Base-by-base conservation (phyloP, 2,888 invertebrate genomes). In the Herminia tarsipennalis region DNA sequence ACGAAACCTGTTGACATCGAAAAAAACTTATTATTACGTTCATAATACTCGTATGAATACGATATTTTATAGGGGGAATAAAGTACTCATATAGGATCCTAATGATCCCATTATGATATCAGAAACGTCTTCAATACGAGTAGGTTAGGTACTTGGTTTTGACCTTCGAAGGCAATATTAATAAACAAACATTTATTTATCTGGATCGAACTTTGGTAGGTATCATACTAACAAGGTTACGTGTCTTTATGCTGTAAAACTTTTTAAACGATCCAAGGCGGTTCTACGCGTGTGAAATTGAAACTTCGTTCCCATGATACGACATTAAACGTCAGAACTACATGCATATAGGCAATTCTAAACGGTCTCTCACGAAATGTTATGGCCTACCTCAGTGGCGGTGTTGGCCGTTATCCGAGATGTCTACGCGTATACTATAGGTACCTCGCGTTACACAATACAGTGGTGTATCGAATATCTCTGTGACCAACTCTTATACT, bases 361-460 rank as follows among this genome's bases (percentile, higher is more conserved):
- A 74, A 73, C 56, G 74, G 72, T 80, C 74, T 82, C 81, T 81
- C 86, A 85, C 82, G 82, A 76, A 65, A 66, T 47, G 57, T 65
- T 72, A 66, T 73, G 70, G 76, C 78, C 82, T 83, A 81, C 86
- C 80, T 77, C 86, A 87, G 86, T 79, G 86, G 87, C 83, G 48
- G 40, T 73, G 53, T 63, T 53, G 52, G 66, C 72, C 73, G 76
- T 75, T 81, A 83, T 78, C 70, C 65, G 73, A 74, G 68, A 73
- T 82, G 10, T 20, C 3, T 81, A 78, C n/a, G n/a, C n/a, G n/a
- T n/a, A n/a, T n/a, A 76, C 72, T 70, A 73, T 72, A 63, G 71
- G 72, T 72, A 64, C 56, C 20, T 46, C 30, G 56, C 63, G 72
- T 77, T 78, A 76, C 69, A 74, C 66, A 79, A 80, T 71, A 68